A percentile compares a stretch with the other conserved stretches of the same genome.
Conservation (phyloP, 2,888 invertebrate species). For the Halictus ligatus region DNA sequence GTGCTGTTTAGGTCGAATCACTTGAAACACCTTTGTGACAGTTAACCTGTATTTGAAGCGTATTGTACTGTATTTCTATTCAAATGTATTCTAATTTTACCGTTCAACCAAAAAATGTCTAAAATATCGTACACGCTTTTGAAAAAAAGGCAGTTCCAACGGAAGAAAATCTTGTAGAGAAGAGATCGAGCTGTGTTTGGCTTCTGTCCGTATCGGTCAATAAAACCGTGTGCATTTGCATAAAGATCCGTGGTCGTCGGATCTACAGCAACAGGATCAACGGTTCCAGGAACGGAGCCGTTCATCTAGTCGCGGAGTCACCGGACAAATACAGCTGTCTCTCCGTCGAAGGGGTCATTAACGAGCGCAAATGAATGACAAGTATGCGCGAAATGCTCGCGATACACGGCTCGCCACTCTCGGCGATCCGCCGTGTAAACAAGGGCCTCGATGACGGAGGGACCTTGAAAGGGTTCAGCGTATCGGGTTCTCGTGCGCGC, state of each 20-base stretch:
- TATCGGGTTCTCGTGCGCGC: slow-evolving; percentile 3
- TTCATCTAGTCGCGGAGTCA: slow-evolving; percentile 3
- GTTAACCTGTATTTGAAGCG: too few relatives aligned
- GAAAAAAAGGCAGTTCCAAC: background rate
- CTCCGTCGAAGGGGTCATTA: slow-evolving; percentile 33
- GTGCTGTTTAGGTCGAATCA: background rate
- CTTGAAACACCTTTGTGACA: too few relatives aligned
- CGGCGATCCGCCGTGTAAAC: background rate
- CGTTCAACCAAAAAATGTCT: background rate
- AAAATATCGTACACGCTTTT: background rate
- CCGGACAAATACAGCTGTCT: slow-evolving; percentile 38
- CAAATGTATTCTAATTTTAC: too few relatives aligned
- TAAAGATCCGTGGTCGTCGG: background rate
- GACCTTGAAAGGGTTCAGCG: slow-evolving; percentile 23
- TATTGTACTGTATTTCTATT: too few relatives aligned
- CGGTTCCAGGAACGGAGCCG: slow-evolving; percentile 36
- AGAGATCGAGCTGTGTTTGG: background rate
- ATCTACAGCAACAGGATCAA: slow-evolving; percentile 15
- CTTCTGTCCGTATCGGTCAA: background rate
- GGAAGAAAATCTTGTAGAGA: background rate
- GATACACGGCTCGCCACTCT: slow-evolving; percentile 7
- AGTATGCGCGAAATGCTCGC: slow-evolving; percentile 30
- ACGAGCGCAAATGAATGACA: slow-evolving; percentile 39
- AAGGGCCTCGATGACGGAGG: background rate
- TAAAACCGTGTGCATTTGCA: background rate